phyloP scores from a whole-genome alignment of 2,888 invertebrate genomes.

The Anthoptus insignis region DNA sequence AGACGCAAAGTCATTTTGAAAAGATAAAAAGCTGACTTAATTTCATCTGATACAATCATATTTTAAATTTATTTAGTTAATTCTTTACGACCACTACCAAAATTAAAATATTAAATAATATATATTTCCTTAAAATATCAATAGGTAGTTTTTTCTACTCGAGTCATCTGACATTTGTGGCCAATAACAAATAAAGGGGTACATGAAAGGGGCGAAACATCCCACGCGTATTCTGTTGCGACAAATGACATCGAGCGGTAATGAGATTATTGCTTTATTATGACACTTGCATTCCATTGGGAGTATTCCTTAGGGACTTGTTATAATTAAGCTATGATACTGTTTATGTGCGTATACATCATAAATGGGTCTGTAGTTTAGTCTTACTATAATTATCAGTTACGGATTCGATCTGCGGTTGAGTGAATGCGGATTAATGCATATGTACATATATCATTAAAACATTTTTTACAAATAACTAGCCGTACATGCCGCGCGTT shows the following conservation, averaged over 20 bases:
- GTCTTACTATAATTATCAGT: background rate
- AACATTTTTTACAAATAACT: too few species aligned
- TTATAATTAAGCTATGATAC: constrained; percentile 31
- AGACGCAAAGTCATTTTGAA: too few species aligned
- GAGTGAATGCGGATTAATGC: too few species aligned
- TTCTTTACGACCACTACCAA: too few species aligned
- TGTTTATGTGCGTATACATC: background rate
- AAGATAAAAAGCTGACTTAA: too few species aligned
- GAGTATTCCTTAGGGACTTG: constrained; percentile 17
- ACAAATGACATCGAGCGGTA: constrained; percentile 54
- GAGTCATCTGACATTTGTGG: background rate
- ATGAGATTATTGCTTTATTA: constrained; percentile 42
- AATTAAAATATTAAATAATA: too few species aligned
- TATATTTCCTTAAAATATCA: too few species aligned
- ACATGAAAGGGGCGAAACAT: constrained; percentile 42
- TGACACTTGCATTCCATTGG: constrained; percentile 30
- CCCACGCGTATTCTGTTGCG: constrained; percentile 64
- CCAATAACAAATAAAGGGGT: constrained; percentile 42
- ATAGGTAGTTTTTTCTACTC: background rate
- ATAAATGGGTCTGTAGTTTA: background rate
- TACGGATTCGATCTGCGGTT: too few species aligned
- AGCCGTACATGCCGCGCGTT: too few species aligned
- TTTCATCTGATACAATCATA: too few species aligned
- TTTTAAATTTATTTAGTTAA: too few species aligned
- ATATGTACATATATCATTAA: too few species aligned